Evolutionary conservation across 2,113 vertebrate genomes (phyloP).

Genomic region (Tautogolabrus adspersus): DNA sequence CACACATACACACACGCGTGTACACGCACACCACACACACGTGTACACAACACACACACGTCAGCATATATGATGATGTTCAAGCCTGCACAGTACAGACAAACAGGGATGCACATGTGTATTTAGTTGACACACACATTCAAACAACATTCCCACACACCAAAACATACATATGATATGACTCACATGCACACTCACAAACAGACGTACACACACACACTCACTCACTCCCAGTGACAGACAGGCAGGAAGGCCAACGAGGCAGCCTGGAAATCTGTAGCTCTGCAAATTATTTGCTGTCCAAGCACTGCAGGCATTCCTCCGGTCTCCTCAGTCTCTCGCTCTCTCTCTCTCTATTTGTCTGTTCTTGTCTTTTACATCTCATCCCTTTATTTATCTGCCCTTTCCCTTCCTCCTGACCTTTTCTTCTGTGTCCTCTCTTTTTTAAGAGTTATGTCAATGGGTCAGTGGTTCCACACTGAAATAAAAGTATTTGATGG

Average conservation of each 20-base stretch:
- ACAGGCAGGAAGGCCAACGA: slow-evolving; percentile 53
- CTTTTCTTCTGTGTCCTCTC: not conserved
- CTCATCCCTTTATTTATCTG: no score
- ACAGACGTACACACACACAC: slow-evolving; percentile 17
- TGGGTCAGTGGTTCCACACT: not conserved
- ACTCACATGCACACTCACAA: not conserved
- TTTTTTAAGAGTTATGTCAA: not conserved
- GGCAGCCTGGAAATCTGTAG: slow-evolving; percentile 57
- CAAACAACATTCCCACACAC: not conserved
- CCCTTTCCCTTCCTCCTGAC: not conserved
- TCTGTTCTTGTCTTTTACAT: not conserved
- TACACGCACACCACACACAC: not conserved
- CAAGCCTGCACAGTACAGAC: slow-evolving; percentile 15
- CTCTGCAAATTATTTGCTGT: slow-evolving; percentile 70
- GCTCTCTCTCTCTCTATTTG: not conserved
- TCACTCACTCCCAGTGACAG: slow-evolving; percentile 43
- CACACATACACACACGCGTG: slow-evolving; percentile 1
- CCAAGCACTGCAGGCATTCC: slow-evolving; percentile 37
- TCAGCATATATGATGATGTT: slow-evolving; percentile 43
- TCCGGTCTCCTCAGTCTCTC: not conserved
- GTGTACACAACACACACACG: slow-evolving; percentile 6
- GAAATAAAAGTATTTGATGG: no score
- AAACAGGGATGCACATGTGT: slow-evolving; percentile 2
- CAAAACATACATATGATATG: not conserved
- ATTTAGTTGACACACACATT: not conserved